Conservation (phyloP, 2,888 invertebrate species). For the Rhyacophila evoluta region DNA sequence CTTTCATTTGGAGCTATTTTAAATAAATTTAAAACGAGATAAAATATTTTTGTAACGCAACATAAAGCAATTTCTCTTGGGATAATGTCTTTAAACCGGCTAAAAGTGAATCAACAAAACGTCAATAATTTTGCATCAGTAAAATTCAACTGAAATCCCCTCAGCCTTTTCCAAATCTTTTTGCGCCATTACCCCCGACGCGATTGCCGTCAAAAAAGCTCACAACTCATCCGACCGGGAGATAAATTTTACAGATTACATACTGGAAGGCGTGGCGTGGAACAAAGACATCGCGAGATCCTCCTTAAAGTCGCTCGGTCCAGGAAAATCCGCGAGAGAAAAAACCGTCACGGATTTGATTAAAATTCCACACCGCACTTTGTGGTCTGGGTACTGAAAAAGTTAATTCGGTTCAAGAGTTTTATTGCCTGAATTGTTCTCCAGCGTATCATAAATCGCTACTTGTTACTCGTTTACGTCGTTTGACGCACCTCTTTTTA, state of each 20-base stretch:
- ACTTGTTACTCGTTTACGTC: constrained; percentile 51
- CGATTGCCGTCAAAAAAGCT: constrained; percentile 28
- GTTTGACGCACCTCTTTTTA: constrained; percentile 44
- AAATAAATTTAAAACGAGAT: too few species aligned
- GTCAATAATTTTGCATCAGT: constrained; percentile 9
- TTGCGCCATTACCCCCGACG: constrained; percentile 20
- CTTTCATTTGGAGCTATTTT: too few species aligned
- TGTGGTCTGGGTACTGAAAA: constrained; percentile 39
- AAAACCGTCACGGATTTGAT: constrained; percentile 50
- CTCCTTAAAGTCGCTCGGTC: not conserved
- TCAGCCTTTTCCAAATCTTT: constrained; percentile 32
- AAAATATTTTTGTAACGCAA: too few species aligned
- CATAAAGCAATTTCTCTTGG: too few species aligned
- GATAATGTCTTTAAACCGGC: too few species aligned
- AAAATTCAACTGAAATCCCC: constrained; percentile 35
- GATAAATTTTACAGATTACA: constrained; percentile 43
- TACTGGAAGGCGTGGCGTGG: constrained; percentile 27
- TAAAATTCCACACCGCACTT: constrained; percentile 52
- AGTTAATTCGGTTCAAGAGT: constrained; percentile 54
- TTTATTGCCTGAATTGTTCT: constrained; percentile 53
- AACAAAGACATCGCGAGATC: constrained; percentile 46
- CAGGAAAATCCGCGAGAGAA: constrained; percentile 30
- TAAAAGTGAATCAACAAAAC: not conserved
- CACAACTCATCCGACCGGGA: constrained; percentile 33
- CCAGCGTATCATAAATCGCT: constrained; percentile 53